Evolutionary conservation across 1,140 invertebrate species (phyloP), one percentile per base, ranked within the genome.

Genomic region (Scaptomyza pallida): DNA sequence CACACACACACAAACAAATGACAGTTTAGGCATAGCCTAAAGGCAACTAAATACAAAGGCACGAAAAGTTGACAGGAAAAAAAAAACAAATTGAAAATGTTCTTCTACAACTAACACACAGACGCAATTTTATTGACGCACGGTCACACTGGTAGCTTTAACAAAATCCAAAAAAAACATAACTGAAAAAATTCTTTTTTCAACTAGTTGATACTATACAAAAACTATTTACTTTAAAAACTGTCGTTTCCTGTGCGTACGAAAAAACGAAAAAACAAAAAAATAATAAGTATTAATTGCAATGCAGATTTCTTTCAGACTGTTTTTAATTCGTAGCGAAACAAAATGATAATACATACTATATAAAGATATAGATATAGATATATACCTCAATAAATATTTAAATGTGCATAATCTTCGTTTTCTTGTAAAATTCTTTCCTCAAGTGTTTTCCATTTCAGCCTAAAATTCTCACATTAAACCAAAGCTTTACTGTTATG

Each of bases 71-170:
- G 10, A 62, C 23, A 40, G 40, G 30, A 26, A 57, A 64, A 37
- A 1, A 33, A 13, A 48, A 26, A 47, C 15, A 40, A 59, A 41
- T 45, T 33, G 23, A 13, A 40, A 57, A 21, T 30, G 26, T 15
- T 50, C 33, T 50, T 50, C 33, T 50, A 59, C 26, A 21, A 55
- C 23, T 26, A 5, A 67, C 23, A 41, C 30, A 55, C 23, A 45
- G 10, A 57, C 21, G 23, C 37, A 33, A 57, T 5, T 44, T 33
- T 33, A 43, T 13, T 43, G 55, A 40, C 40, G 63, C 63, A 67
- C 63, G 54, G 44, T 50, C 44, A 59, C 63, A 67, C 63, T 67
- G 45, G 16, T 54, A 47, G 62, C 52, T 65, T 65, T 57, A 55
- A 55, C 19, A 13, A n/a, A n/a, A 37, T 37, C 33, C 33, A 37